A percentile compares a stretch with the other conserved stretches of the same genome.
These are phyloP conservation scores for Datnioides undecimradiatus DNA, from an alignment of 2,113 vertebrate genomes.

Conservation along the genomic window DNA sequence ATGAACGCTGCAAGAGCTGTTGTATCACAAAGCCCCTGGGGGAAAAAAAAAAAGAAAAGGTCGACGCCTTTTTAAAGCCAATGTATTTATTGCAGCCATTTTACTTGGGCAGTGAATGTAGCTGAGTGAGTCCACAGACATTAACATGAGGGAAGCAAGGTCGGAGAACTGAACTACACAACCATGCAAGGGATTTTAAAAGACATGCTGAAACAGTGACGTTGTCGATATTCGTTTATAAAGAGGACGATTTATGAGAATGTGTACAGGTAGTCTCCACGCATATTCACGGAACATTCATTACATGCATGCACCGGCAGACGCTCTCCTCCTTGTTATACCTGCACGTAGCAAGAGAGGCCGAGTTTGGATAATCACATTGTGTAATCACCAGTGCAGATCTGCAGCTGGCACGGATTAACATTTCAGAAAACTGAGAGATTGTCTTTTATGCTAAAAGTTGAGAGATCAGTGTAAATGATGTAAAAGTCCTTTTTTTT, in stretches of 20 bases:
- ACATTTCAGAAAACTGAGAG: conserved; percentile 72
- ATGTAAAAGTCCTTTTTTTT: conserved; percentile 58
- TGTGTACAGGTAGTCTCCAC: conserved; percentile 49
- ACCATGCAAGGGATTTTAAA: conserved; percentile 67
- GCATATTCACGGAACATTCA: conserved; percentile 43
- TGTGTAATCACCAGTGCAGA: conserved; percentile 64
- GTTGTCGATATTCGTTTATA: conserved; percentile 56
- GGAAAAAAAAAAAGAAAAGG: too few relatives aligned
- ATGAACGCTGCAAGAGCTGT: conserved; percentile 66
- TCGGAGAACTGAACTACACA: conserved; percentile 78
- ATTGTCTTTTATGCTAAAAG: conserved; percentile 79
- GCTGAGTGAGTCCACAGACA: conserved; percentile 73
- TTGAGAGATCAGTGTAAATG: conserved; percentile 74
- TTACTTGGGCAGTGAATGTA: conserved; percentile 81
- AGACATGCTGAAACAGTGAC: conserved; percentile 55
- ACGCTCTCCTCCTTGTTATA: conserved; percentile 57
- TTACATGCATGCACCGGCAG: conserved; percentile 57
- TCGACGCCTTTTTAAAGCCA: conserved; percentile 72
- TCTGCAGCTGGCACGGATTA: conserved; percentile 63
- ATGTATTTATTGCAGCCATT: conserved; percentile 82
- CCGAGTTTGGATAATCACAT: conserved; percentile 66
- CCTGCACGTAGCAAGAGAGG: conserved; percentile 66
- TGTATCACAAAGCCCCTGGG: conserved; percentile 53
- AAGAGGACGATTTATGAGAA: conserved; percentile 21
- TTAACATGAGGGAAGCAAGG: conserved; percentile 77